Evolutionary conservation across 2,888 invertebrate genomes (phyloP).

Genomic region (Zaprionus bogoriensis): DNA sequence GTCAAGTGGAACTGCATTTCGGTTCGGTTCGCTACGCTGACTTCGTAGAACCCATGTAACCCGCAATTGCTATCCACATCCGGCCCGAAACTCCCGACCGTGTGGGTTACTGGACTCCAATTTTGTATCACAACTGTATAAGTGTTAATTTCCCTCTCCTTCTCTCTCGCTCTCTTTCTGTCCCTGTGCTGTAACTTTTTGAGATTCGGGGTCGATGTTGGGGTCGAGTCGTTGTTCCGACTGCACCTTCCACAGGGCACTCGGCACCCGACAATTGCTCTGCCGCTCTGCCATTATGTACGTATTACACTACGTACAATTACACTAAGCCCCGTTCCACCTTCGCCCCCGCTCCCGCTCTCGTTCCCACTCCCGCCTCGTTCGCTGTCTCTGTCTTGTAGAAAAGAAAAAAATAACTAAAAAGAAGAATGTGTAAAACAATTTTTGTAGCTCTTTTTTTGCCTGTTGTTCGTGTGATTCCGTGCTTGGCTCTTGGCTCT

Average conservation of each 20-base stretch:
- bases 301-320: constrained; percentile 29
- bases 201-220: constrained; percentile 32
- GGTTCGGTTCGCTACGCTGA: constrained; percentile 43
- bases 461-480: constrained; percentile 22
- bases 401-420: background rate
- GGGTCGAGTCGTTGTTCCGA: constrained; percentile 25
- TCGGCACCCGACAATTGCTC: constrained; percentile 20
- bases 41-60: constrained; percentile 13
- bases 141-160: constrained; percentile 38
- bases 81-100: background rate
- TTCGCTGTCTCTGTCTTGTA: too few species aligned
- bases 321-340: constrained; percentile 7
- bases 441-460: constrained; percentile 31
- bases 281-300: constrained; percentile 15
- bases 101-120: constrained; percentile 25
- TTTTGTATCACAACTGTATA: constrained; percentile 29
- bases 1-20: constrained; percentile 47
- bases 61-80: background rate
- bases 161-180: constrained; percentile 1
- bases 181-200: constrained; percentile 40
- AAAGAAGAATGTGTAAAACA: constrained; percentile 34
- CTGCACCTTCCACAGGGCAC: constrained; percentile 14
- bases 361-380: too few species aligned
- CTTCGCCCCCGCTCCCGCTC: background rate
- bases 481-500: constrained; percentile 34